These are phyloP conservation scores for Pristionchus exspectatus DNA, from an alignment of 2,888 invertebrate genomes.

Conservation along the genomic window DNA sequence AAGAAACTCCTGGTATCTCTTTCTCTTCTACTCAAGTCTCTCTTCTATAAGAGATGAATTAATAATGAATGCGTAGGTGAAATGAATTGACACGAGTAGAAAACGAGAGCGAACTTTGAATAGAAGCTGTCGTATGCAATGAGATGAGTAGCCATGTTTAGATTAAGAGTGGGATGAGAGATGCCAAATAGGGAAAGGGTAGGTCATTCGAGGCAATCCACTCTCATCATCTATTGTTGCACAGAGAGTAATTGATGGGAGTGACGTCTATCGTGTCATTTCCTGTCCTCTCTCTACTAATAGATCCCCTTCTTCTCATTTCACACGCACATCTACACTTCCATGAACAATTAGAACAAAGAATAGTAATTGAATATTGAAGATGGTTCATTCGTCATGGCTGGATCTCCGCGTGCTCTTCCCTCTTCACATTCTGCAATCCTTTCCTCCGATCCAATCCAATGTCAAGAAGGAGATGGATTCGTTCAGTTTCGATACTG, in stretches of 20 bases:
- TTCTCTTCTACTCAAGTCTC: background rate
- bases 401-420: conserved; percentile 66
- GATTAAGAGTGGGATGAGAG: background rate
- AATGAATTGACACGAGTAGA: conserved; percentile 30
- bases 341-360: background rate
- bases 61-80: conserved; percentile 37
- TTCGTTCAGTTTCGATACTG: conserved; percentile 69
- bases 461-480: conserved; percentile 74
- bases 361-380: conserved; percentile 20
- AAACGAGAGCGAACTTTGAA: conserved; percentile 45
- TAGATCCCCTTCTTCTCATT: background rate
- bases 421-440: conserved; percentile 66
- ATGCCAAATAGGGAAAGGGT: background rate
- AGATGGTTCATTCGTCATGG: conserved; percentile 71
- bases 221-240: conserved; percentile 5
- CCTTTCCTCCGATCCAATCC: conserved; percentile 72
- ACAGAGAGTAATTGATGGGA: background rate
- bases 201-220: background rate
- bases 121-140: conserved; percentile 19
- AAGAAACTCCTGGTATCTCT: conserved; percentile 62
- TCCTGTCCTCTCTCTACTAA: background rate
- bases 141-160: background rate
- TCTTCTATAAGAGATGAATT: background rate
- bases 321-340: background rate
- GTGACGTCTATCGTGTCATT: background rate